A percentile compares a stretch with the other conserved stretches of the same genome.
phyloP scores from a whole-genome alignment of 2,113 vertebrate species.

The Pungitius pungitius region DNA sequence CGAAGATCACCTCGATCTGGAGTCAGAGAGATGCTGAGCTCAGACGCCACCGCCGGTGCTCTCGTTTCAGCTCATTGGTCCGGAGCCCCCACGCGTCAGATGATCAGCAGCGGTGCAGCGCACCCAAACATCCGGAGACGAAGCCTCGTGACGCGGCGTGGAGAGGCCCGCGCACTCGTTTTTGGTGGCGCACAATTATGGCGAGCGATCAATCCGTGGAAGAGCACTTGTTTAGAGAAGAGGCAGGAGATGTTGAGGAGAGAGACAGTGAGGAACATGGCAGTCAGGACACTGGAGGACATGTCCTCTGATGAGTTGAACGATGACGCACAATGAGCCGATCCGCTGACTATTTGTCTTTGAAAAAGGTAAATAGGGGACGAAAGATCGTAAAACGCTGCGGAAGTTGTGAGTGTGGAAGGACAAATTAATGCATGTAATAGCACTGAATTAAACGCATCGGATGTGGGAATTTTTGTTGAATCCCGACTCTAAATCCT shows the following conservation, averaged over 20 bases:
- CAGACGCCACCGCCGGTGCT: slow-evolving; percentile 39
- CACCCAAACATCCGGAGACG: slow-evolving; percentile 33
- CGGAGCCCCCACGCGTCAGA: slow-evolving; percentile 9
- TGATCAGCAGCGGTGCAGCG: slow-evolving; percentile 3
- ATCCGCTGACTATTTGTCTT: not conserved
- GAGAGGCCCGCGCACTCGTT: not conserved
- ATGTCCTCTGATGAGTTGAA: not conserved
- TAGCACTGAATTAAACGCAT: not conserved
- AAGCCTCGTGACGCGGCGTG: slow-evolving; percentile 11
- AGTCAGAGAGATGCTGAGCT: slow-evolving; percentile 45
- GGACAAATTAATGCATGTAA: not conserved
- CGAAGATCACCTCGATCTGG: not conserved
- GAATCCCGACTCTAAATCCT: not conserved
- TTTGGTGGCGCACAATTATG: not conserved
- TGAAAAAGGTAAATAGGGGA: not conserved
- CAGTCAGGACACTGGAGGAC: not conserved
- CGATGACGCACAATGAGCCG: not conserved
- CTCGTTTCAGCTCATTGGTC: slow-evolving; percentile 58
- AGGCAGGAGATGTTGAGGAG: not conserved
- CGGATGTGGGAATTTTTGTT: not conserved
- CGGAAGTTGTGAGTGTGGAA: not conserved
- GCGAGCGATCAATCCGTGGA: not conserved
- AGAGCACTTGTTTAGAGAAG: not conserved
- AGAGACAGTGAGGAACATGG: not conserved
- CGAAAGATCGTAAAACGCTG: not conserved